These are phyloP conservation scores for Chrysochloris asiatica DNA, from an alignment of 2,113 vertebrate genomes.

Conservation along the genomic window DNA sequence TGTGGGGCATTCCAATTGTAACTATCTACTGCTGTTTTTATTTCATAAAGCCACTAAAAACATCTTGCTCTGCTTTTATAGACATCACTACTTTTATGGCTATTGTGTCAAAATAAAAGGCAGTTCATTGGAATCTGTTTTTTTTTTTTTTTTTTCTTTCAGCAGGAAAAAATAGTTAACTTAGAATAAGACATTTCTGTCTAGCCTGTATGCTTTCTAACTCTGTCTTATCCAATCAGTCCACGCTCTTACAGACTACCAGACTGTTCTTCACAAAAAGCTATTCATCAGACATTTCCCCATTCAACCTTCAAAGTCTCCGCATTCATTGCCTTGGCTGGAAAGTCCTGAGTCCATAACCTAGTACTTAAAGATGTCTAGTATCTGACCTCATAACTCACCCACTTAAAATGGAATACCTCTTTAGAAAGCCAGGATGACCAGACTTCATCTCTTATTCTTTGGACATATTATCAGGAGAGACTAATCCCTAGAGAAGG, in stretches of 20 bases:
- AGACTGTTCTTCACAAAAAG: not conserved
- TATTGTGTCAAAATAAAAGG: conserved; percentile 76
- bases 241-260: not conserved
- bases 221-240: not conserved
- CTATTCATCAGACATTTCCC: not conserved
- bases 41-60: conserved; percentile 76
- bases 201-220: conserved; percentile 39
- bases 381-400: not conserved
- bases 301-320: not conserved
- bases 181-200: conserved; percentile 61
- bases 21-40: conserved; percentile 73
- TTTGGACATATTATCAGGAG: too few species aligned
- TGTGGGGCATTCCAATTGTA: conserved; percentile 68
- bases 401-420: not conserved
- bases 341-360: not conserved
- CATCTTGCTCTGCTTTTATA: conserved; percentile 66
- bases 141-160: not conserved
- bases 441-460: too few species aligned
- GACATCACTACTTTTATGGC: conserved; percentile 75
- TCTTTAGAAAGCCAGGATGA: too few species aligned
- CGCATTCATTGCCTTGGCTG: not conserved
- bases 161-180: conserved; percentile 61
- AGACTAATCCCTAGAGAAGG: too few species aligned
- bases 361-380: not conserved
- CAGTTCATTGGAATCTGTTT: conserved; percentile 53